phyloP scores from a whole-genome alignment of 2,888 invertebrate genomes.

The Metellina segmentata region DNA sequence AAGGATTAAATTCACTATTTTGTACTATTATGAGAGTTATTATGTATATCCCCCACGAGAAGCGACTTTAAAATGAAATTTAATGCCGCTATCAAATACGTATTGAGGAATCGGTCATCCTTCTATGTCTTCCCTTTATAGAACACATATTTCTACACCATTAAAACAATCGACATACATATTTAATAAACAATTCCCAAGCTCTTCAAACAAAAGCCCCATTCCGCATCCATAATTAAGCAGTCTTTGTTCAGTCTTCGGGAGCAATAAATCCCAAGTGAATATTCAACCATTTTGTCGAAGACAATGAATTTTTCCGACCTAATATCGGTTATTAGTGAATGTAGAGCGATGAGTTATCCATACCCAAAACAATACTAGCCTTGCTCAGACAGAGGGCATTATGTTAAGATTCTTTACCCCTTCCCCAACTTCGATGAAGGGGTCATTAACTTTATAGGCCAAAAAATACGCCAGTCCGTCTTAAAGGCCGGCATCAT shows the following conservation, averaged over 20 bases:
- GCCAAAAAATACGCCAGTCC: background rate
- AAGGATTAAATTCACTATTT: no score
- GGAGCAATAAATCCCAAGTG: slow-evolving; percentile 23
- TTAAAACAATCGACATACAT: background rate
- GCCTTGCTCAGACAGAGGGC: slow-evolving; percentile 44
- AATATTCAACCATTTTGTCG: slow-evolving; percentile 12
- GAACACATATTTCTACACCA: background rate
- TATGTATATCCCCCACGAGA: no score
- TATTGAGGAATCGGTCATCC: no score
- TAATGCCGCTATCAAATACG: no score
- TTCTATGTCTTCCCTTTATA: background rate
- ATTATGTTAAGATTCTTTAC: slow-evolving; percentile 37
- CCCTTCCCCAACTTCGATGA: background rate
- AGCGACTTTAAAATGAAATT: no score
- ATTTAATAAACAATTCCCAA: background rate
- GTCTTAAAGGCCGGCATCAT: background rate
- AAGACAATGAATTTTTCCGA: slow-evolving; percentile 33
- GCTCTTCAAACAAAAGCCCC: background rate
- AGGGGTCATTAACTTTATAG: slow-evolving; percentile 51
- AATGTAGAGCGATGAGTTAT: slow-evolving; percentile 33
- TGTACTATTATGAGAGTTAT: no score
- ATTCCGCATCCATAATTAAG: background rate
- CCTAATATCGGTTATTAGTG: slow-evolving; percentile 49
- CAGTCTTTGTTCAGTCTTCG: background rate
- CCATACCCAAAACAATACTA: slow-evolving; percentile 39